Base-by-base conservation (phyloP, 2,113 vertebrate genomes). In the Vimba vimba region DNA sequence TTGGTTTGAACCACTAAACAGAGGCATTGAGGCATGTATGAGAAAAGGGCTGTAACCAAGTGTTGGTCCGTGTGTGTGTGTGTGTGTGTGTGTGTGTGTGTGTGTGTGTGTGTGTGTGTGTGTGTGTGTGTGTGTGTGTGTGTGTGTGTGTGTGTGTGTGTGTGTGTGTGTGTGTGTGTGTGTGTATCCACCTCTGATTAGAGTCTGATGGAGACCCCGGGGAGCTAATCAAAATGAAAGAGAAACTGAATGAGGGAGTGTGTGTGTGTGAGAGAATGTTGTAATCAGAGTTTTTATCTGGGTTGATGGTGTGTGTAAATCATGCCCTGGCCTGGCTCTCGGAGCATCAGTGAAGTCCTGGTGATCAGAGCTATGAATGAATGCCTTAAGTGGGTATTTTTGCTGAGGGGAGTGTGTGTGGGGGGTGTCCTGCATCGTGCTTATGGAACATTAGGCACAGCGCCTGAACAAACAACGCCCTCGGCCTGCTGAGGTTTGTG, bases 211-310 rank as follows among this genome's bases (percentile, higher is more conserved):
- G 47, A 79, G 50, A 57, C 85, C 55, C 85, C 10, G n/a, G 84
- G 85, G 77, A 86, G 59, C 79, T 86, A 75, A 86, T 86, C 85
- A 86, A 71, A 82, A 82, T 74, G 43, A 76, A 73, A 86, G n/a
- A 83, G 86, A 83, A 76, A 17, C 85, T 66, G 68, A 82, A 82
- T 77, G 57, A 82, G 59, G 33, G 57, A 83, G 27, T 10, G 66
- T 55, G 6, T 0, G 47, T 36, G 39, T 25, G 80, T 36, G 80
- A 33, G 47, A 55, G 80, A 83, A 73, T 73, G 82, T 15, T 74
- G 50, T 83, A 83, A 83, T 83, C 82, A 83, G 82, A 83, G 82
- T 73, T 83, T 73, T 83, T 83, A 83, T 83, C 74, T 83, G 33
- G 68, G 82, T 43, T 83, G 68, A 73, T 73, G 82, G 50, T 59